A percentile compares a stretch with the other conserved stretches of the same genome.
phyloP scores from a whole-genome alignment of 2,888 invertebrate genomes.

The Brachypterus glaber region DNA sequence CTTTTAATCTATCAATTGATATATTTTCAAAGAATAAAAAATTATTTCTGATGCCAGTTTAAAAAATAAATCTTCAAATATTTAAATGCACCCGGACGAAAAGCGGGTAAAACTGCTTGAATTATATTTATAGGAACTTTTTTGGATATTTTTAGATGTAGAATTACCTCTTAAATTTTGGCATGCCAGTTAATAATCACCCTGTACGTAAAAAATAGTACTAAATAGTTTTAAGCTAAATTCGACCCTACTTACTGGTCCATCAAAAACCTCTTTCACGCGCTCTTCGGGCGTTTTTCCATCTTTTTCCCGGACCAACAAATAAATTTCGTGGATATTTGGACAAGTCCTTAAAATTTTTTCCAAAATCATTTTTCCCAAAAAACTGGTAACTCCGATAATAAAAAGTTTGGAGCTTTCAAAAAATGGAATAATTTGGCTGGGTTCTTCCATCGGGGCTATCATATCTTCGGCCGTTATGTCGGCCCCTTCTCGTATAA shows the following conservation, averaged over 20 bases:
- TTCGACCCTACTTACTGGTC: background rate
- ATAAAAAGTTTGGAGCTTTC: background rate
- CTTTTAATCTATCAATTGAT: too few relatives aligned
- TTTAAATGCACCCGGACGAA: too few relatives aligned
- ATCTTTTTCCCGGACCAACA: background rate
- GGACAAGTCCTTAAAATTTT: background rate
- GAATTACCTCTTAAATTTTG: too few relatives aligned
- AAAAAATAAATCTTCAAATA: too few relatives aligned
- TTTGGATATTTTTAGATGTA: too few relatives aligned
- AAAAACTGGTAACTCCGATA: conserved; percentile 1
- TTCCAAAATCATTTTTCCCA: background rate
- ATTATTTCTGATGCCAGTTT: too few relatives aligned
- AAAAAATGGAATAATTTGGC: background rate
- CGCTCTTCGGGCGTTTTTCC: background rate
- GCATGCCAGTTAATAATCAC: too few relatives aligned
- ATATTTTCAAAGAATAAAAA: too few relatives aligned
- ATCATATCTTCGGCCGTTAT: background rate
- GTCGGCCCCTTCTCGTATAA: background rate
- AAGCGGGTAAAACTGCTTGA: too few relatives aligned
- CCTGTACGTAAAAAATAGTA: too few relatives aligned
- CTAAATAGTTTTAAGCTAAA: too few relatives aligned
- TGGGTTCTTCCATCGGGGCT: background rate
- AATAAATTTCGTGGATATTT: background rate
- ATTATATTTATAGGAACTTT: too few relatives aligned
- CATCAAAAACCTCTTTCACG: conserved; percentile 1